phyloP scores from a whole-genome alignment of 1,140 invertebrate species.

The Macrostomum lignano region DNA sequence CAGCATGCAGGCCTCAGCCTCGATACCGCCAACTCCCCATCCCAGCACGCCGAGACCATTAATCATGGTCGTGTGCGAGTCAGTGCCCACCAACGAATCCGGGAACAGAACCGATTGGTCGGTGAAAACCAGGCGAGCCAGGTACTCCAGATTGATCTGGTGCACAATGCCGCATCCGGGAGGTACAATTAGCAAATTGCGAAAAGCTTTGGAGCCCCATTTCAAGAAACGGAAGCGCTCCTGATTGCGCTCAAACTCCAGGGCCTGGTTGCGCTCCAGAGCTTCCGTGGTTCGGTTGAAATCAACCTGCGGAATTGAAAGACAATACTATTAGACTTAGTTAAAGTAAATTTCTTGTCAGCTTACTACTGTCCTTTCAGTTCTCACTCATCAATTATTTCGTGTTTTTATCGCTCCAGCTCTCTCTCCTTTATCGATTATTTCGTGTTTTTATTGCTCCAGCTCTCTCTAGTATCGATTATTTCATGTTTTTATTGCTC shows the following conservation, averaged over 20 bases:
- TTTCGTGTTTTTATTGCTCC: too few relatives aligned
- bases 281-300: too few relatives aligned
- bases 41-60: slow-evolving; percentile 50
- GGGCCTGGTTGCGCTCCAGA: slow-evolving; percentile 60
- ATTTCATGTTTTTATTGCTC: too few relatives aligned
- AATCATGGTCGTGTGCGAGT: slow-evolving; percentile 96
- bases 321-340: too few relatives aligned
- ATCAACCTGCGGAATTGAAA: too few relatives aligned
- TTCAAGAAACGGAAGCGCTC: too few relatives aligned
- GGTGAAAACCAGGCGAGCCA: slow-evolving; percentile 71
- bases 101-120: slow-evolving; percentile 44
- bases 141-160: slow-evolving; percentile 82
- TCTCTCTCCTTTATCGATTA: too few relatives aligned
- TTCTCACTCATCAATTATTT: too few relatives aligned
- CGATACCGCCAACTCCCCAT: slow-evolving; percentile 35
- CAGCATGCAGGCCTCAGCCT: slow-evolving; percentile 42
- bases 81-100: slow-evolving; percentile 86
- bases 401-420: too few relatives aligned
- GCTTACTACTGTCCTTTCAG: too few relatives aligned
- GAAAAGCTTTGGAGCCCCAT: slow-evolving; percentile 79
- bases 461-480: too few relatives aligned
- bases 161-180: slow-evolving; percentile 91
- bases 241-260: slow-evolving; percentile 81
- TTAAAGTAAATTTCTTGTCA: neutral
- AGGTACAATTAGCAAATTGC: slow-evolving; percentile 85